Base-by-base conservation (phyloP, 2,888 invertebrate genomes). In the Macrophya annulata region DNA sequence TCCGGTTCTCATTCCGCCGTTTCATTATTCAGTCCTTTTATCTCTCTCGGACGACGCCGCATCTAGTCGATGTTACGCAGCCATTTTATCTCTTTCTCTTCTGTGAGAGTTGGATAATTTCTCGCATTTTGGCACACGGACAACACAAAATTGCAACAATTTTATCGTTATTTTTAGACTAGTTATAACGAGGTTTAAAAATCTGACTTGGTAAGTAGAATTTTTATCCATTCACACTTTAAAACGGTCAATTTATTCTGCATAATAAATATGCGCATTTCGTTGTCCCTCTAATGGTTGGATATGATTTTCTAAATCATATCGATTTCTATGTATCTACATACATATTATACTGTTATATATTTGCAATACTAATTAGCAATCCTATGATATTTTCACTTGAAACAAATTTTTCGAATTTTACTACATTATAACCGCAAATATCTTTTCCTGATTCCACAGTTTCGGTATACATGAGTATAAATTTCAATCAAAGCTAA, bases 1-100 rank as follows among this genome's bases (percentile, higher is more conserved):
- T 81, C 81, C 81, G 81, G 81, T 81, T 81, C 62, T 21, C 10
- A 81, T 59, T 81, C 43, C 81, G 43, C n/a, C 15, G 21, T 43
- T 43, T 43, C 59, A 15, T 51, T 17, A 55, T 17, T 9, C 77
- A 51, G 21, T 55, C 40, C 62, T 40, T 55, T 12, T 6, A 59
- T 81, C 25, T 62, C 40, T 21, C 31, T 43, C 1, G n/a, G 45
- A 71, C 43, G 51, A 51, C 51, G 51, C 68, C 68, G 68, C 31
- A 68, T 68, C 68, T 68, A 31, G 68, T 68, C 37, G 68, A 68
- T 37, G 15, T 37, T 37, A 12, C 31, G 37, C 68, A 68, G 68
- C 68, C 68, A 68, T 68, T 68, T 68, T 68, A 68, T 68, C 37
- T 68, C 68, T 62, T 62, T 62, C 62, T 62, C 31, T 31, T 25